phyloP scores from a whole-genome alignment of 2,888 invertebrate species.

The Chalcis sispes region DNA sequence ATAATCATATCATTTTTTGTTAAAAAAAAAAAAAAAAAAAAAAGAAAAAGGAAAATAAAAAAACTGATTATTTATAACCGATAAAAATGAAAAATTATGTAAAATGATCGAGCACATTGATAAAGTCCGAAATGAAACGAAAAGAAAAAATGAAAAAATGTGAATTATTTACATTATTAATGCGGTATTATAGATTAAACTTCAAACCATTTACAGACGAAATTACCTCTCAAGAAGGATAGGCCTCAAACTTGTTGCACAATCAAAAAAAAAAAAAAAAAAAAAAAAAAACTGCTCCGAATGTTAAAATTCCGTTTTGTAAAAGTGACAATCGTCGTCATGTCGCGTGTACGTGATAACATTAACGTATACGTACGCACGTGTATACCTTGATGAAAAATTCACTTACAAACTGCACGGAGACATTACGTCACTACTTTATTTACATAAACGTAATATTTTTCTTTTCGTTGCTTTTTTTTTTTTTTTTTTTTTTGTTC shows the following conservation, averaged over 20 bases:
- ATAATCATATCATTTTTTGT: background rate
- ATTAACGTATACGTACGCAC: too few species aligned
- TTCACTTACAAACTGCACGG: too few species aligned
- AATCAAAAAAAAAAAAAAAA: conserved; percentile 33
- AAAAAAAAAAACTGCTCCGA: too few species aligned
- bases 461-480: too few species aligned
- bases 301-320: background rate
- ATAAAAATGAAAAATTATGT: conserved; percentile 25
- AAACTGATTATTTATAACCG: background rate
- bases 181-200: conserved; percentile 29
- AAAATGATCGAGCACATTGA: conserved; percentile 3
- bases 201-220: conserved; percentile 19
- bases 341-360: background rate
- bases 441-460: too few species aligned
- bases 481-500: too few species aligned
- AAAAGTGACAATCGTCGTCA: background rate
- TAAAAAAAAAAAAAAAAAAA: background rate
- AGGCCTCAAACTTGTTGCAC: conserved; percentile 28
- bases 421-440: too few species aligned
- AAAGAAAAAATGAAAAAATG: conserved; percentile 17
- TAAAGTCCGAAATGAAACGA: background rate
- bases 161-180: conserved; percentile 38
- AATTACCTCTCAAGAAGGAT: conserved; percentile 7
- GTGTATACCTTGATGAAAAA: too few species aligned
- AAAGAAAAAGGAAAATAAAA: background rate